Evolutionary conservation across 2,888 invertebrate species (phyloP).

Genomic region (Lithophane socia): DNA sequence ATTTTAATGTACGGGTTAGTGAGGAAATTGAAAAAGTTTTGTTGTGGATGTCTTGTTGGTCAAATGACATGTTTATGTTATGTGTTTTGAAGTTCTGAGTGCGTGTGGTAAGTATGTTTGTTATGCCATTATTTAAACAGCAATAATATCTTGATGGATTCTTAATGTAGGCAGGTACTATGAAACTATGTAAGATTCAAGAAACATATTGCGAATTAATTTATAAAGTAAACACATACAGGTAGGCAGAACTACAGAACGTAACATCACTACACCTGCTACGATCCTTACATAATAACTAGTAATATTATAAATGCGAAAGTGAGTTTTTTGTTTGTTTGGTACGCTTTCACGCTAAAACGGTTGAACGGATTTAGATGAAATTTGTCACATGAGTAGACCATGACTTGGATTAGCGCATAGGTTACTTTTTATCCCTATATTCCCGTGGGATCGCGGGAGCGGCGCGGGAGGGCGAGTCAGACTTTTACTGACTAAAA

Average conservation of each 20-base stretch:
- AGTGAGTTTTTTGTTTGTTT: no score
- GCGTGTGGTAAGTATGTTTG: neutral
- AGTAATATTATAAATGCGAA: no score
- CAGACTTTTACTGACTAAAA: no score
- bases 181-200: neutral
- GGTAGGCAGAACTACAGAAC: neutral
- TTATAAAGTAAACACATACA: neutral
- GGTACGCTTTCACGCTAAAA: no score
- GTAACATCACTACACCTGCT: neutral
- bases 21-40: conserved; percentile 58
- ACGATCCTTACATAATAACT: neutral
- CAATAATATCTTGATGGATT: neutral
- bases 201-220: neutral
- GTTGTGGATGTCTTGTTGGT: conserved; percentile 21
- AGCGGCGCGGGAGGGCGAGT: no score
- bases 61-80: conserved; percentile 9
- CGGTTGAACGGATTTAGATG: no score
- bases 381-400: no score
- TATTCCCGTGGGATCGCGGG: no score
- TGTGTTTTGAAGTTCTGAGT: neutral
- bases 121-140: neutral
- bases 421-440: no score
- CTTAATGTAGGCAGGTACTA: neutral
- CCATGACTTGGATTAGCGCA: no score
- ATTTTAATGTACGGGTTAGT: conserved; percentile 60